Evolutionary conservation across 2,888 invertebrate species (phyloP).

Genomic region (Atrina japonica): DNA sequence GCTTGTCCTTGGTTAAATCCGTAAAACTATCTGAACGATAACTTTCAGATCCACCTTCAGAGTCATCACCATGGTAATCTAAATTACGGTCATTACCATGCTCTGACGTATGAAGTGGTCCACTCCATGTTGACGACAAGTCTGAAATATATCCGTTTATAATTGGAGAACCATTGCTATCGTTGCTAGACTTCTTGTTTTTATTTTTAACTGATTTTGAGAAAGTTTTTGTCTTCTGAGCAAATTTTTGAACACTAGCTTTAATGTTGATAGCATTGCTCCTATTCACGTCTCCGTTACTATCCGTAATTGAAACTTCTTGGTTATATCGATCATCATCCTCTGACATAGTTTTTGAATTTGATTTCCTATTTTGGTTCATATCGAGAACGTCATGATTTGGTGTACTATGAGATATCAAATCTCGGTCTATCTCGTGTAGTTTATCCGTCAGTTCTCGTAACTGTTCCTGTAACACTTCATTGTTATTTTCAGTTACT

Average conservation of each 20-base stretch:
- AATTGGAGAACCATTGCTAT: background rate
- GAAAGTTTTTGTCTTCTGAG: conserved; percentile 66
- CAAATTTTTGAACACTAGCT: conserved; percentile 65
- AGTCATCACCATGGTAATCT: conserved; percentile 11
- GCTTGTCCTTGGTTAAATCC: background rate
- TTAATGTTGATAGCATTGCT: conserved; percentile 49
- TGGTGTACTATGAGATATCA: conserved; percentile 46
- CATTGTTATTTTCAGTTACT: conserved; percentile 53
- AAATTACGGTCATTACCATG: conserved; percentile 4
- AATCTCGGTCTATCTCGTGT: conserved; percentile 60
- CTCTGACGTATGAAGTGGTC: background rate
- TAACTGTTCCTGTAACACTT: conserved; percentile 60
- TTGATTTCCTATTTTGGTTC: conserved; percentile 48
- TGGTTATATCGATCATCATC: conserved; percentile 23
- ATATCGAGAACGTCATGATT: conserved; percentile 46
- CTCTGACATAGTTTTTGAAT: conserved; percentile 4
- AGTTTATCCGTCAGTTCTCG: conserved; percentile 60
- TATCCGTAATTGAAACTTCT: background rate
- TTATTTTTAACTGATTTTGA: conserved; percentile 57
- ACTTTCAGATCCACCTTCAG: conserved; percentile 13
- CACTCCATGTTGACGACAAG: too few relatives aligned
- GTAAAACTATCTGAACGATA: conserved; percentile 19
- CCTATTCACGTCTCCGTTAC: conserved; percentile 41
- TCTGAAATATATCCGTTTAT: background rate
- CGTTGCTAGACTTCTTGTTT: conserved; percentile 37